phyloP scores from a whole-genome alignment of 2,113 vertebrate genomes.

The Corythornis vintsioides region DNA sequence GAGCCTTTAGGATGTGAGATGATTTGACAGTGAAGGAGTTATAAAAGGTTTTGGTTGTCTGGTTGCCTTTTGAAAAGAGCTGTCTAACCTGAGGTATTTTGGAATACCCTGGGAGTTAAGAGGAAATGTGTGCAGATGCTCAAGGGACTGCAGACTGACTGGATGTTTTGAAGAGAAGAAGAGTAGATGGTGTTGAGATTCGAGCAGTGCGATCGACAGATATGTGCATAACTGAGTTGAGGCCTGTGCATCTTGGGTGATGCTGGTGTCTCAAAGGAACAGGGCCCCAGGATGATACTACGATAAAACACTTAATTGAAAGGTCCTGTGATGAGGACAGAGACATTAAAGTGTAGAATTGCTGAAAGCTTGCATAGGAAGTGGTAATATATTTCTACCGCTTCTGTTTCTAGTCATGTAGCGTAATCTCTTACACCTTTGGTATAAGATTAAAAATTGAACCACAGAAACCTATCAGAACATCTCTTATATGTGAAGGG shows the following conservation, averaged over 20 bases:
- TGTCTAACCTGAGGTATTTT: not conserved
- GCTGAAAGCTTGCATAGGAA: not conserved
- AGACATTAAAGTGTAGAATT: not conserved
- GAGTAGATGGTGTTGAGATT: not conserved
- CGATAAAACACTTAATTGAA: not conserved
- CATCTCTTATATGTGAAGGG: not conserved
- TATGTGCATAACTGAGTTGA: not conserved
- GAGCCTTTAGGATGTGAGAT: not conserved
- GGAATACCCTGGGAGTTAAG: not conserved
- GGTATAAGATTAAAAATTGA: not conserved
- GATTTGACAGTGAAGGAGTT: conserved; percentile 1
- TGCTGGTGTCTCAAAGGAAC: not conserved
- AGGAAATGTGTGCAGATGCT: not conserved
- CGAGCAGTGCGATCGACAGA: not conserved
- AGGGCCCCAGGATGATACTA: not conserved
- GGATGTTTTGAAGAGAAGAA: not conserved
- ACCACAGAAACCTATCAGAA: not conserved
- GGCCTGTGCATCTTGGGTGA: not conserved
- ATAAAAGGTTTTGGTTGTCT: not conserved
- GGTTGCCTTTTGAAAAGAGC: not conserved
- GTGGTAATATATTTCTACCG: not conserved
- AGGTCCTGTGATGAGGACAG: not conserved
- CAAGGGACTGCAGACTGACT: not conserved
- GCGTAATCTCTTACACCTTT: not conserved
- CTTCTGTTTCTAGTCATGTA: not conserved